Conservation (phyloP, 2,113 vertebrate species). For the Oenanthe melanoleuca region DNA sequence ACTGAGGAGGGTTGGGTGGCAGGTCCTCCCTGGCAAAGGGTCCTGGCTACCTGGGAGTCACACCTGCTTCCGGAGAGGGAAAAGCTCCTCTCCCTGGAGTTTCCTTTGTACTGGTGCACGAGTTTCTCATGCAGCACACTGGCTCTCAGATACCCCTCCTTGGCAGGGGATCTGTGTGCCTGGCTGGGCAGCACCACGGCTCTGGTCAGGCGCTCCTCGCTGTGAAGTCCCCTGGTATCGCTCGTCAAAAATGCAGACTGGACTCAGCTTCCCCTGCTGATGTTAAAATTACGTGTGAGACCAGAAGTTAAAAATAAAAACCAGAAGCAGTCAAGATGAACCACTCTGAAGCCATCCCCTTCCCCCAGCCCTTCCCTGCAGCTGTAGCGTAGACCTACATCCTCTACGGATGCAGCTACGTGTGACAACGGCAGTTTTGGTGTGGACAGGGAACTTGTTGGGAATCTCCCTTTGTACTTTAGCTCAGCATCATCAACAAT, state of each 20-base stretch:
- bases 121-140: not conserved
- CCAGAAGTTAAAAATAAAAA: constrained; percentile 9
- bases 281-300: not conserved
- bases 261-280: not conserved
- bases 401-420: not conserved
- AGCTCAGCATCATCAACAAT: not conserved
- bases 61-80: not conserved
- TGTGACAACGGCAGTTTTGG: not conserved
- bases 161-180: accelerated
- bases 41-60: not conserved
- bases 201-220: accelerated
- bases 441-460: not conserved
- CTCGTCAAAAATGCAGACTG: accelerated
- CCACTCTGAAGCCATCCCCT: accelerated
- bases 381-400: not conserved
- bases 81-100: not conserved
- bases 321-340: not conserved
- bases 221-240: not conserved
- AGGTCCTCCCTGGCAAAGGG: not conserved
- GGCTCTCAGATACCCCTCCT: not conserved
- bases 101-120: not conserved
- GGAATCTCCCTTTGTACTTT: not conserved
- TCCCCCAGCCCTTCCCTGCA: not conserved
- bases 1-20: not conserved
- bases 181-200: not conserved